phyloP scores from a whole-genome alignment of 37 sponge, comb jelly and placozoan species.

The Diacarnus erythraeanus region DNA sequence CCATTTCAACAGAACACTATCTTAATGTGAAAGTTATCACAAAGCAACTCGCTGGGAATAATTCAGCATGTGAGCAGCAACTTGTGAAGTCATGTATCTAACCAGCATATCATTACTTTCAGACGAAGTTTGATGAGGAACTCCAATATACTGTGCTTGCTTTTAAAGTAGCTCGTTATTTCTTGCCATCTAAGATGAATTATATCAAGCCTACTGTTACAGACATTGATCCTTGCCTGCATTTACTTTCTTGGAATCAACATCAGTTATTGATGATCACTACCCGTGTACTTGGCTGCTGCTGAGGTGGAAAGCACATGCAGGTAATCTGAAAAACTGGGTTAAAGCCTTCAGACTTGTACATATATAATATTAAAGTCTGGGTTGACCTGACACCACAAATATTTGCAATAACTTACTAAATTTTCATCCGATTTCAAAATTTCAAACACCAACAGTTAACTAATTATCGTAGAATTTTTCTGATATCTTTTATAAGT shows the following conservation, averaged over 20 bases:
- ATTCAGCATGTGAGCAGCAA: not conserved
- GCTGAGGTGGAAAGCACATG: conserved; percentile 3
- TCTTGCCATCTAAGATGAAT: conserved; percentile 1
- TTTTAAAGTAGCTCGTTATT: conserved; percentile 39
- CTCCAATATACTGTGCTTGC: conserved; percentile 1
- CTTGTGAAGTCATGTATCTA: conserved; percentile 10
- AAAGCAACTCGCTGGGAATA: not conserved
- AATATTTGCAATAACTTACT: too few relatives aligned
- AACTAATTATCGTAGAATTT: too few relatives aligned
- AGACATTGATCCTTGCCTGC: not conserved
- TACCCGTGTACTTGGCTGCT: conserved; percentile 24
- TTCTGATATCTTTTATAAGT: too few relatives aligned
- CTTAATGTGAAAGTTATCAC: conserved; percentile 5
- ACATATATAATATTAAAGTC: too few relatives aligned
- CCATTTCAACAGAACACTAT: not conserved
- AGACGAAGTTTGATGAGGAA: conserved; percentile 5
- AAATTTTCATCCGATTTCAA: too few relatives aligned
- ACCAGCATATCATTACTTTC: conserved; percentile 23
- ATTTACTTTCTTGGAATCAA: too few relatives aligned
- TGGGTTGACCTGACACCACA: too few relatives aligned
- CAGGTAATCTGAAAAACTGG: not conserved
- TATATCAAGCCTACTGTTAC: conserved; percentile 14
- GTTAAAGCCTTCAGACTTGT: not conserved
- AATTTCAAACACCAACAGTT: too few relatives aligned
- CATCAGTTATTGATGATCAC: too few relatives aligned